A percentile compares a stretch with the other conserved stretches of the same genome.
phyloP scores from a whole-genome alignment of 2,888 invertebrate species.

The Drosophila paranaensis region DNA sequence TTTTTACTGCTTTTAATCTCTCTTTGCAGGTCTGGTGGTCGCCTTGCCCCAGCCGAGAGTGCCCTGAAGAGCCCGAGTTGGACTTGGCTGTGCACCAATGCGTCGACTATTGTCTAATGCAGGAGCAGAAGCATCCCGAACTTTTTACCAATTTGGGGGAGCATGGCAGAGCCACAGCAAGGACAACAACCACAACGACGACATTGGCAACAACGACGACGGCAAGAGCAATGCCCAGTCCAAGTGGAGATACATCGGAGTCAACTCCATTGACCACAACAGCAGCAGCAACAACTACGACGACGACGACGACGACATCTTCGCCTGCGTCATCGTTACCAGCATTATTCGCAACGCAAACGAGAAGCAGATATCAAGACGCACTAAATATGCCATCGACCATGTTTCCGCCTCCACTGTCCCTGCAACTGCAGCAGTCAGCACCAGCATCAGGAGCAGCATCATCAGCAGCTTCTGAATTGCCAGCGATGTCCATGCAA shows the following conservation, averaged over 20 bases:
- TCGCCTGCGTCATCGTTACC: conserved; percentile 71
- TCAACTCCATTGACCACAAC: conserved; percentile 21
- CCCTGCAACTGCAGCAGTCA: conserved; percentile 49
- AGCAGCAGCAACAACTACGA: conserved; percentile 68
- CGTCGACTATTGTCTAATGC: conserved; percentile 89
- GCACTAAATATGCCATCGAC: conserved; percentile 84
- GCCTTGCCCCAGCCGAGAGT: conserved; percentile 92
- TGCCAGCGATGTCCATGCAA: conserved; percentile 81
- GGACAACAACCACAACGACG: conserved; percentile 63
- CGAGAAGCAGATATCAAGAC: conserved; percentile 82
- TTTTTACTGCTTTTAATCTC: background rate
- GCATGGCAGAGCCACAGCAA: conserved; percentile 53
- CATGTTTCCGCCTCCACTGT: conserved; percentile 81
- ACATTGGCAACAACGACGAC: conserved; percentile 8
- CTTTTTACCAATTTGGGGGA: conserved; percentile 69
- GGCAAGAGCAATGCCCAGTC: conserved; percentile 32
- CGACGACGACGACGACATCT: conserved; percentile 68
- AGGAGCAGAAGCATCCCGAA: conserved; percentile 82
- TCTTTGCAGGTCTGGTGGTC: conserved; percentile 91
- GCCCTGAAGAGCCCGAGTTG: conserved; percentile 90
- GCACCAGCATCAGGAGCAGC: background rate
- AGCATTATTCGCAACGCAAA: conserved; percentile 73
- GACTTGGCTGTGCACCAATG: conserved; percentile 90
- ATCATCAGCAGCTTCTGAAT: conserved; percentile 35
- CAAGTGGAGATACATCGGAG: conserved; percentile 65